Percentiles rank a stretch among this genome's conserved stretches.
Conservation (phyloP, 2,888 invertebrate genomes). For the Alloplasta piceator region DNA sequence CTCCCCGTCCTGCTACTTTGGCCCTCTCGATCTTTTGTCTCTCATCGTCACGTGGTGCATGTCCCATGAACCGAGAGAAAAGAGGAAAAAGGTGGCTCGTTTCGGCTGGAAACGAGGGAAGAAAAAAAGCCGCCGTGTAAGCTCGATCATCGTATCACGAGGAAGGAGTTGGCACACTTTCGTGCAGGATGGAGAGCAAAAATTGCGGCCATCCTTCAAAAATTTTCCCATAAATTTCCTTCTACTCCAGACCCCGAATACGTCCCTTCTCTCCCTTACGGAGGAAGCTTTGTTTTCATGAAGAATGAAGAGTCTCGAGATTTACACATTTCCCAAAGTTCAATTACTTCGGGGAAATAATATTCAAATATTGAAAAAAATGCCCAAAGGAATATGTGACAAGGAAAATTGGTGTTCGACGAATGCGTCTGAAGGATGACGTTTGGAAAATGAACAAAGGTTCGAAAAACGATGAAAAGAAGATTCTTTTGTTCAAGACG, state of each 20-base stretch:
- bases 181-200: slow-evolving; percentile 47
- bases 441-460: no score
- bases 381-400: no score
- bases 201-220: slow-evolving; percentile 41
- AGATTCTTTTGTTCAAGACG: no score
- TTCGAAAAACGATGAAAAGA: no score
- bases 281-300: background rate
- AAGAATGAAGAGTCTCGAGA: background rate
- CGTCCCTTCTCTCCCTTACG: background rate
- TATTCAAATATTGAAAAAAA: no score
- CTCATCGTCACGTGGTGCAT: slow-evolving; percentile 31
- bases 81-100: slow-evolving; percentile 36
- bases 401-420: no score
- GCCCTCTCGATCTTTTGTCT: slow-evolving; percentile 33
- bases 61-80: slow-evolving; percentile 16
- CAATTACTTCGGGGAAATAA: no score
- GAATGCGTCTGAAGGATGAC: no score
- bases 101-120: slow-evolving; percentile 33
- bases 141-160: slow-evolving; percentile 52
- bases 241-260: background rate
- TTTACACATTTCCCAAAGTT: background rate
- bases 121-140: slow-evolving; percentile 21
- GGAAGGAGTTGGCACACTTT: slow-evolving; percentile 32
- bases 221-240: slow-evolving; percentile 42
- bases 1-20: background rate